Conservation (phyloP, 2,113 vertebrate genomes). For the Spea multiplicata region DNA sequence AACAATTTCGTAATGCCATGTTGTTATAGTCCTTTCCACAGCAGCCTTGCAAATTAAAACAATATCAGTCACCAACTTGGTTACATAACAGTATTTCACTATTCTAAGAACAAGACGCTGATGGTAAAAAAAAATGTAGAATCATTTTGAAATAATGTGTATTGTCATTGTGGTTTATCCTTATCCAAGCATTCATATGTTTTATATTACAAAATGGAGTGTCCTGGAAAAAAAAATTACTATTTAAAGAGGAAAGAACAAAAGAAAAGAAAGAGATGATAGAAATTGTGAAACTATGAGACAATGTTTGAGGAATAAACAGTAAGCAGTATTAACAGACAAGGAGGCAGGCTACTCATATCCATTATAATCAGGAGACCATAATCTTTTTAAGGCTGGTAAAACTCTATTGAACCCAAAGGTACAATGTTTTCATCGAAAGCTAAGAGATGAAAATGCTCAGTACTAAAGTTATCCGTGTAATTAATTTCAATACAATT, state of each 20-base stretch:
- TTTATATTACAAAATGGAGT: neutral
- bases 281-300: constrained; percentile 43
- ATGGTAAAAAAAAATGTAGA: too few relatives aligned
- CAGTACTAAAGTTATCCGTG: neutral
- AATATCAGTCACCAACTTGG: too few relatives aligned
- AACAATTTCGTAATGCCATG: too few relatives aligned
- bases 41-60: too few relatives aligned
- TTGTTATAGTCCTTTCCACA: too few relatives aligned
- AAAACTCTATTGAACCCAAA: neutral
- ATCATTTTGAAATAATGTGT: too few relatives aligned
- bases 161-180: neutral
- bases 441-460: neutral
- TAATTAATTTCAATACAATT: neutral
- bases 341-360: neutral
- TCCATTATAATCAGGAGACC: neutral
- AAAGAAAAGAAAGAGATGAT: constrained; percentile 24
- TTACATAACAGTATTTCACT: too few relatives aligned
- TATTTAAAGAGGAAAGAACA: constrained; percentile 50
- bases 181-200: neutral
- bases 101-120: too few relatives aligned
- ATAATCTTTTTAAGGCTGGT: neutral
- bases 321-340: constrained; percentile 44
- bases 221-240: constrained; percentile 29
- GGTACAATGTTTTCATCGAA: neutral
- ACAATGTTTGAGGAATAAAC: constrained; percentile 20